Conservation (phyloP, 1,140 invertebrate genomes). For the Hesperophylax magnus region DNA sequence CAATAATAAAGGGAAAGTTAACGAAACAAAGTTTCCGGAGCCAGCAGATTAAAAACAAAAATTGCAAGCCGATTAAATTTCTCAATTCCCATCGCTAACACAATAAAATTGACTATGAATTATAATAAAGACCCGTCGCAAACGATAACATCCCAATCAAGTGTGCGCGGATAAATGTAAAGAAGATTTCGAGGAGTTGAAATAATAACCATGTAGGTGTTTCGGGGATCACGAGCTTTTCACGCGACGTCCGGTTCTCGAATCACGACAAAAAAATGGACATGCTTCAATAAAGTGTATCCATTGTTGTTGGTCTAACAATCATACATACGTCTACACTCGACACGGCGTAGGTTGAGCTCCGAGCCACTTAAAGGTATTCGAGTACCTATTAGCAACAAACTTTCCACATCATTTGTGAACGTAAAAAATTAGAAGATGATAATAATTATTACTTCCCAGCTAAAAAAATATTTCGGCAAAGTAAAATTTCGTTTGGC, state of each 20-base stretch:
- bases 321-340: neutral
- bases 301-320: conserved; percentile 18
- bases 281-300: conserved; percentile 34
- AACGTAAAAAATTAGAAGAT: conserved; percentile 10
- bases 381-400: conserved; percentile 17
- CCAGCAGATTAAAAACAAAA: neutral
- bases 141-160: conserved; percentile 3
- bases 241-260: conserved; percentile 21
- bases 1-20: no score
- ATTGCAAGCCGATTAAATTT: neutral
- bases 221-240: conserved; percentile 9
- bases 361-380: neutral
- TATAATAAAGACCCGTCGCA: conserved; percentile 12
- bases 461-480: neutral
- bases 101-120: neutral
- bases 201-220: conserved; percentile 19
- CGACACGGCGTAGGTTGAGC: conserved; percentile 13
- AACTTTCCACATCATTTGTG: conserved; percentile 26
- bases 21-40: neutral
- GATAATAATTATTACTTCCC: conserved; percentile 21
- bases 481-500: neutral
- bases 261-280: conserved; percentile 21
- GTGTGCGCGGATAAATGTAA: neutral
- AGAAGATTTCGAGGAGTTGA: neutral
- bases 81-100: neutral